Percentiles rank a stretch among this genome's conserved stretches.
Evolutionary conservation across 2,113 vertebrate species (phyloP).

Genomic region (Microtus montanus): DNA sequence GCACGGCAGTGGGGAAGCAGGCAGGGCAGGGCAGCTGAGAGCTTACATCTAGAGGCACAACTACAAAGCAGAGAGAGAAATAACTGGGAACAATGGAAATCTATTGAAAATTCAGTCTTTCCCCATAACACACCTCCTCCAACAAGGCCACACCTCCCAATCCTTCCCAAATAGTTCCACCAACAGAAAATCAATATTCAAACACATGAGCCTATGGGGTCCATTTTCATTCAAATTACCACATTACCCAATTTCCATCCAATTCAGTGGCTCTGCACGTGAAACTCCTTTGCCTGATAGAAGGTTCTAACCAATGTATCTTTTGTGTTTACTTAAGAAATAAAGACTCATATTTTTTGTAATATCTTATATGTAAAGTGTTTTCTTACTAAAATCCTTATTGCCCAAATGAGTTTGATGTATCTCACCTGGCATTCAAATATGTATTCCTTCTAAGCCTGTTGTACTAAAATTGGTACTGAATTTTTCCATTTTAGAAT

Average conservation of each 20-base stretch:
- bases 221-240: not conserved
- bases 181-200: not conserved
- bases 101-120: not conserved
- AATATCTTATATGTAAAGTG: not conserved
- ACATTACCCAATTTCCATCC: not conserved
- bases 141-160: not conserved
- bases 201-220: too few species aligned
- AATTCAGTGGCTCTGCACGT: not conserved
- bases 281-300: not conserved
- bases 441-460: not conserved
- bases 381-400: not conserved
- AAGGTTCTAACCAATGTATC: not conserved
- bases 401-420: not conserved
- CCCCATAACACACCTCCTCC: not conserved
- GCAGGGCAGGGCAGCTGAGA: not conserved
- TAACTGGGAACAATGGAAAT: not conserved
- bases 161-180: not conserved
- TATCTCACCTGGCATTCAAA: not conserved
- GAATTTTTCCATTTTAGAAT: not conserved
- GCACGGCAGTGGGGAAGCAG: not conserved
- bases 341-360: not conserved
- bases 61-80: not conserved
- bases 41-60: not conserved
- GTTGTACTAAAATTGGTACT: not conserved
- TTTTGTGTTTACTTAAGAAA: not conserved